Percentiles rank a stretch among this genome's conserved stretches.
Evolutionary conservation across 2,888 invertebrate genomes (phyloP).

Genomic region (Philonicus albiceps): DNA sequence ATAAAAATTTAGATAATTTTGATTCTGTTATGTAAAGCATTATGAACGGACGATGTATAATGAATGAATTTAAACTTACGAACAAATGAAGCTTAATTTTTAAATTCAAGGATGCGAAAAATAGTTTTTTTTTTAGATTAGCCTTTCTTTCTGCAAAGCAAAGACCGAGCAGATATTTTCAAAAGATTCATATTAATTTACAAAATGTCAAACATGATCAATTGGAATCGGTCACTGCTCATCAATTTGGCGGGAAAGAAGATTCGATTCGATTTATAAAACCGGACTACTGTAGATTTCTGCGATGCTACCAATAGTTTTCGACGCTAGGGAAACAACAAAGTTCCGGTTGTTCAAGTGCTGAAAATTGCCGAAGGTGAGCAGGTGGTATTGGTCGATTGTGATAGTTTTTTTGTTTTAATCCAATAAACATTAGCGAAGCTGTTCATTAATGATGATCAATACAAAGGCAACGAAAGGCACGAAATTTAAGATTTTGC

Average conservation of each 20-base stretch:
- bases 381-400: constrained; percentile 4
- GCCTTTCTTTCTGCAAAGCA: not conserved
- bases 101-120: not conserved
- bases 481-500: not conserved
- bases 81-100: not conserved
- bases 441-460: constrained; percentile 8
- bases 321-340: not conserved
- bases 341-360: constrained; percentile 20
- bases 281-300: not conserved
- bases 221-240: not conserved
- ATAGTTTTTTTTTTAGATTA: not conserved
- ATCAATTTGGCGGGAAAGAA: not conserved
- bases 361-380: constrained; percentile 16
- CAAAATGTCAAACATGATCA: not conserved
- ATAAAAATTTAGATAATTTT: not conserved
- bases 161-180: not conserved
- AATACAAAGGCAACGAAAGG: not conserved
- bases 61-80: not conserved
- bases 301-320: not conserved
- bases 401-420: not conserved
- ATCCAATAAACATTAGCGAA: constrained; percentile 3
- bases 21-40: not conserved
- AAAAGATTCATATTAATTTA: not conserved
- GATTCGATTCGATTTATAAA: not conserved
- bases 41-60: not conserved